Conservation (phyloP, 2,888 invertebrate species). For the Oligia fasciuncula region DNA sequence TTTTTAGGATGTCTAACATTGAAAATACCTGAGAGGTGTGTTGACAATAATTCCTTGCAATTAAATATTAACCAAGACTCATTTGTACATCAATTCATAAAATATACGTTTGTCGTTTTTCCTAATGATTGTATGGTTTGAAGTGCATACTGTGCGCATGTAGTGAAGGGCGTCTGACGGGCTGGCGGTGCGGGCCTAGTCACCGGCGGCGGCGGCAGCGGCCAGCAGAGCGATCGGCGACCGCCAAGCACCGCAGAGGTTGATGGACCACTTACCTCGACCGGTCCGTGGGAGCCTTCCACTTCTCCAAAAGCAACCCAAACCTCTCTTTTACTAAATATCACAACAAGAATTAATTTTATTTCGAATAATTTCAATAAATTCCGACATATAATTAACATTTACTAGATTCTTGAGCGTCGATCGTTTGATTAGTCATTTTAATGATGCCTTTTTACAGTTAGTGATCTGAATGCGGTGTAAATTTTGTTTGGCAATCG, state of each 20-base stretch:
- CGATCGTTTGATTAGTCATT: conserved; percentile 87
- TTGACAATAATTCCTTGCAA: conserved; percentile 13
- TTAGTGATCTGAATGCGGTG: conserved; percentile 84
- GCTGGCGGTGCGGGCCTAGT: conserved; percentile 18
- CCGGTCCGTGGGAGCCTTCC: conserved; percentile 81
- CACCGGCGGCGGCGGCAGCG: conserved; percentile 38
- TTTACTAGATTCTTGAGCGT: conserved; percentile 85
- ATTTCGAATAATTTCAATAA: conserved; percentile 85
- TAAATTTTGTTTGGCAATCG: conserved; percentile 83
- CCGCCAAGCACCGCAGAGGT: conserved; percentile 66
- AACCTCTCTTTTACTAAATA: conserved; percentile 78
- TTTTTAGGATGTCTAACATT: conserved; percentile 2
- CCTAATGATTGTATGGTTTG: conserved; percentile 12
- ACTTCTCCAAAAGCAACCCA: conserved; percentile 75
- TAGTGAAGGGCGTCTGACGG: conserved; percentile 48
- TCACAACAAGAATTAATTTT: conserved; percentile 81
- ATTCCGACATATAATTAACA: conserved; percentile 86
- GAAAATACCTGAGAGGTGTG: background rate
- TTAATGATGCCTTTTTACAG: conserved; percentile 86
- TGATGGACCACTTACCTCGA: conserved; percentile 80
- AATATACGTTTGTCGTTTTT: conserved; percentile 22
- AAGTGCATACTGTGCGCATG: conserved; percentile 29
- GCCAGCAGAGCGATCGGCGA: conserved; percentile 44
- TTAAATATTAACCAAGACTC: background rate
- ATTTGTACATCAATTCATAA: conserved; percentile 3